Conservation (phyloP, 2,113 vertebrate genomes). For the Tyto alba region DNA sequence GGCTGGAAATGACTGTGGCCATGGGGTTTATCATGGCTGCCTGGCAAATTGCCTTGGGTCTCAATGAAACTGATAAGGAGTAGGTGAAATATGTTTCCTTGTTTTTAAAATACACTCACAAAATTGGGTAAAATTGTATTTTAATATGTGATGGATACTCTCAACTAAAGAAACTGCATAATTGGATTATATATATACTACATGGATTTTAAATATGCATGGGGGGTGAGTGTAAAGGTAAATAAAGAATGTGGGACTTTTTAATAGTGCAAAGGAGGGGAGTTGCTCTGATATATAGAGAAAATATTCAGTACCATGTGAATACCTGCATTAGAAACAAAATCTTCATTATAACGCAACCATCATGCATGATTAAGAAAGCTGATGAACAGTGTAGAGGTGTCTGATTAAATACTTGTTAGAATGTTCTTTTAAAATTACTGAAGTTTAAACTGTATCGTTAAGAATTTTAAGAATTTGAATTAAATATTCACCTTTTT, state of each 20-base stretch:
- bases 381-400: neutral
- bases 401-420: neutral
- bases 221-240: neutral
- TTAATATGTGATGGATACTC: neutral
- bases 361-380: fast-evolving
- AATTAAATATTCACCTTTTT: neutral
- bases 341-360: neutral
- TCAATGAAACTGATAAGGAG: neutral
- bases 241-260: neutral
- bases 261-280: neutral
- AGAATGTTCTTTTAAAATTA: neutral
- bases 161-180: neutral
- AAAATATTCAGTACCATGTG: neutral
- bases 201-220: neutral
- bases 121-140: neutral
- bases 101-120: neutral
- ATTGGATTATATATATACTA: neutral
- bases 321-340: neutral
- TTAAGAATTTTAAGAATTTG: neutral
- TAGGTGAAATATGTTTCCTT: neutral
- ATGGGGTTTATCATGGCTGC: neutral
- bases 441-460: neutral
- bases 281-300: neutral
- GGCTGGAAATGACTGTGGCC: neutral
- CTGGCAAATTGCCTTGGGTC: neutral